Evolutionary conservation across 2,113 vertebrate genomes (phyloP).

Genomic region (Gorsachius goisagi): DNA sequence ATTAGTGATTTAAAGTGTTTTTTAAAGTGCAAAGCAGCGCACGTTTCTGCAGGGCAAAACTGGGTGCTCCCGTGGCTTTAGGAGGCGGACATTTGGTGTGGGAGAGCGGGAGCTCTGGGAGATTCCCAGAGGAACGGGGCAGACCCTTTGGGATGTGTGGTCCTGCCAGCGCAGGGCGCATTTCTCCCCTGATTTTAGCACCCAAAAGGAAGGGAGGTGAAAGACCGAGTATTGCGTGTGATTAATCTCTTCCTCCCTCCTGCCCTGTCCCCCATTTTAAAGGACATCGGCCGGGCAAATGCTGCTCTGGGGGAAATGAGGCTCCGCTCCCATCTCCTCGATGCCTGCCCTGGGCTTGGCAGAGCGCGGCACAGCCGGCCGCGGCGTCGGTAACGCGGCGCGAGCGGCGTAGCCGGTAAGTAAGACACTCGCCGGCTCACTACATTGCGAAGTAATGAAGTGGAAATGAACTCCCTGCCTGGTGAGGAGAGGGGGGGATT

Average conservation of each 20-base stretch:
- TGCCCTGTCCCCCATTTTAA: neutral
- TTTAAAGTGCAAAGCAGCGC: neutral
- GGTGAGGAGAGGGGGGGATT: neutral
- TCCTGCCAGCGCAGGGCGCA: fast-evolving
- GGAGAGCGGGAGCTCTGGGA: neutral
- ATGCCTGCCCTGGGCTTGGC: neutral
- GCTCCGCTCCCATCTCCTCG: neutral
- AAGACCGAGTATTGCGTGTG: fast-evolving
- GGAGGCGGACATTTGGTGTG: neutral
- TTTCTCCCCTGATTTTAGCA: neutral
- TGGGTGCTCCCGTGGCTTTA: fast-evolving
- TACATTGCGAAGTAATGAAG: slow-evolving; percentile 62
- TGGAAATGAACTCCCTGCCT: slow-evolving; percentile 65
- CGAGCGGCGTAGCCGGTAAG: neutral
- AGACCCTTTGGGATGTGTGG: neutral
- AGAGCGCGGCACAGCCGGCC: neutral
- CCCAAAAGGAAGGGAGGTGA: neutral
- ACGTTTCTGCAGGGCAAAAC: neutral
- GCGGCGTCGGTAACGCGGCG: neutral
- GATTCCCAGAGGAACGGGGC: neutral
- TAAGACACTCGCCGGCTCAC: slow-evolving; percentile 14
- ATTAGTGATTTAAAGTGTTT: neutral
- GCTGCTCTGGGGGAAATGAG: neutral
- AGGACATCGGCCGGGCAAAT: neutral
- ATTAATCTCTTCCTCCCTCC: neutral